Conservation (phyloP, 2,797 vertebrate species). For the Clarias fuscus region DNA sequence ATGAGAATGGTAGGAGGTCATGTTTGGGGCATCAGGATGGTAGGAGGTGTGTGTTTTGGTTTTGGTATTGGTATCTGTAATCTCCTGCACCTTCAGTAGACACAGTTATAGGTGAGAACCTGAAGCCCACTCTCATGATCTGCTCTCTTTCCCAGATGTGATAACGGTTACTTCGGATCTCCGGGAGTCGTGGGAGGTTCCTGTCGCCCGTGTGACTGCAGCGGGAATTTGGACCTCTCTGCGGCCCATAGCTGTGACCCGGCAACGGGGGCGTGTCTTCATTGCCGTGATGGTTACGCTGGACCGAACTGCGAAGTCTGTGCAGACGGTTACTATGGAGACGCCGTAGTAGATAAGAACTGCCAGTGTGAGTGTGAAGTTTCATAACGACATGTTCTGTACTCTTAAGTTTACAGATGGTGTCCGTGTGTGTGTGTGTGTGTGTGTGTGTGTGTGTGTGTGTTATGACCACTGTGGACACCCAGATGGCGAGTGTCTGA, state of each 20-base stretch:
- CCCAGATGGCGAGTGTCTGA: slow-evolving; percentile 19
- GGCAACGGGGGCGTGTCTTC: slow-evolving; percentile 88
- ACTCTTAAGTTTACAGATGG: slow-evolving; percentile 13
- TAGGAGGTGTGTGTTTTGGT: neutral
- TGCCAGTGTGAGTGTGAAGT: slow-evolving; percentile 86
- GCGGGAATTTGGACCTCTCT: slow-evolving; percentile 88
- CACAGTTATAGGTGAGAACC: neutral
- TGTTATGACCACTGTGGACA: slow-evolving; percentile 2
- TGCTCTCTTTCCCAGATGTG: slow-evolving; percentile 78
- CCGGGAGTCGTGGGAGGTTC: slow-evolving; percentile 83
- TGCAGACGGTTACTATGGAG: slow-evolving; percentile 88
- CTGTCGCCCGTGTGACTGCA: slow-evolving; percentile 88
- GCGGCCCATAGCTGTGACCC: slow-evolving; percentile 87
- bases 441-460: slow-evolving; percentile 26
- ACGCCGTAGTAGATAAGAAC: slow-evolving; percentile 83
- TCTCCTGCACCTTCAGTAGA: neutral
- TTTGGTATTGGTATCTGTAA: neutral
- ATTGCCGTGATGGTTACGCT: slow-evolving; percentile 86
- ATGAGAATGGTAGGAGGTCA: neutral
- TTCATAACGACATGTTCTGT: neutral
- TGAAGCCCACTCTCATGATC: neutral
- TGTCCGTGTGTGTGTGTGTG: slow-evolving; percentile 35
- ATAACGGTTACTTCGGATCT: slow-evolving; percentile 88
- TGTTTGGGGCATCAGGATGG: neutral
- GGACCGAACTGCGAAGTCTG: slow-evolving; percentile 85